A percentile compares a stretch with the other conserved stretches of the same genome.
phyloP scores from a whole-genome alignment of 2,888 invertebrate genomes.

The Coenonympha arcania region DNA sequence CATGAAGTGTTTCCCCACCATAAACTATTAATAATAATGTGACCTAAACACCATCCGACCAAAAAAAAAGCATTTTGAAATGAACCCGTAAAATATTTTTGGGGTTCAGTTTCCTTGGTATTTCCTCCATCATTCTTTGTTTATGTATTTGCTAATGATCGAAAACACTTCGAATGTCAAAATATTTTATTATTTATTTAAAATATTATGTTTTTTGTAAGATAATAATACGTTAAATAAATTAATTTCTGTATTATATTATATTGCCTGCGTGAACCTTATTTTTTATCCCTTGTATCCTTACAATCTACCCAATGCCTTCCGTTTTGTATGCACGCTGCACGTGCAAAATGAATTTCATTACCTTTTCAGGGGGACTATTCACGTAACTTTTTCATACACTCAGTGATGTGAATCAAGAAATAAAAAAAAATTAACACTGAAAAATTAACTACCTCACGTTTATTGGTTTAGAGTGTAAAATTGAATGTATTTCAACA shows the following conservation, averaged over 20 bases:
- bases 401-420: too few relatives aligned
- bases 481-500: too few relatives aligned
- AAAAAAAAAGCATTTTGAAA: slow-evolving; percentile 44
- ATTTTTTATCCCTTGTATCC: slow-evolving; percentile 34
- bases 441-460: too few relatives aligned
- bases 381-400: too few relatives aligned
- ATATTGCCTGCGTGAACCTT: slow-evolving; percentile 41
- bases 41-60: slow-evolving; percentile 58
- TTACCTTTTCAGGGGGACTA: too few relatives aligned
- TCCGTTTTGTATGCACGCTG: too few relatives aligned
- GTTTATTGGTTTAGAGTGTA: too few relatives aligned
- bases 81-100: slow-evolving; percentile 37
- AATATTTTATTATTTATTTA: slow-evolving; percentile 59
- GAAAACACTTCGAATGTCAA: slow-evolving; percentile 52
- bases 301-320: slow-evolving; percentile 13
- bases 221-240: slow-evolving; percentile 65
- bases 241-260: slow-evolving; percentile 68
- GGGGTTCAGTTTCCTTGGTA: slow-evolving; percentile 16
- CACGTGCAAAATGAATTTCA: too few relatives aligned
- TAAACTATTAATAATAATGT: slow-evolving; percentile 41
- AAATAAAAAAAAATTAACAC: too few relatives aligned
- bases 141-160: slow-evolving; percentile 49
- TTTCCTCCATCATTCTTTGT: slow-evolving; percentile 26
- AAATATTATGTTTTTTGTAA: slow-evolving; percentile 62
- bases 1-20: slow-evolving; percentile 76